Base-by-base conservation (phyloP, 2,888 invertebrate genomes). In the Abrostola tripartita region DNA sequence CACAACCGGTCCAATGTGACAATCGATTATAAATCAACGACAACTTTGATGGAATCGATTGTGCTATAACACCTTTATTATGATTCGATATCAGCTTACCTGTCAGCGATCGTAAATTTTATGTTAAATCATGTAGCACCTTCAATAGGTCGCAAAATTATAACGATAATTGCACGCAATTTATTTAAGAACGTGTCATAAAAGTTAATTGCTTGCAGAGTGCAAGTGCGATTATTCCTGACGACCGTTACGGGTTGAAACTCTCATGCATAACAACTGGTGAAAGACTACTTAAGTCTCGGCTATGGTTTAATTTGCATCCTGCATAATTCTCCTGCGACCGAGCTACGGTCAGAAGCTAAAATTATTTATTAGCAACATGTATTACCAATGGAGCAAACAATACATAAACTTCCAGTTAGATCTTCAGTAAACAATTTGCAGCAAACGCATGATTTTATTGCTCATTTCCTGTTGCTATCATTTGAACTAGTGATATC, bases 1-100 rank as follows among this genome's bases (percentile, higher is more conserved):
- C 67, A 42, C 65, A 81, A 86, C 90, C 86, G 85, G 88, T 89
- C 84, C 62, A 64, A 78, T 80, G 65, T 72, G 77, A 93, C 93
- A 93, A 92, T 92, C 88, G 89, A 84, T 83, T 86, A 86, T 92
- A 92, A 92, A 92, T 92, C 91, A 87, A 57, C 78, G 64, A 75
- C 68, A 75, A 72, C 67, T 82, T 80, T 74, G 82, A 85, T 79
- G 56, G 53, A 58, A 67, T 58, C 61, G 63, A 81, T 83, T 82
- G 81, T 84, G 72, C 74, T 75, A 67, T 68, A 77, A 74, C 70
- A 66, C 61, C 65, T 73, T 69, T 71, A 81, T 79, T 75, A 74
- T 73, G 66, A 69, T 67, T 65, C 60, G 71, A 65, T 64, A 49
- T 53, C 38, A 36, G n/a, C 12, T 36, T 57, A 56, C 63, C 62